Percentiles rank a stretch among this genome's conserved stretches.
phyloP scores from a whole-genome alignment of 2,113 vertebrate genomes.

The Aleadryas rufinucha region DNA sequence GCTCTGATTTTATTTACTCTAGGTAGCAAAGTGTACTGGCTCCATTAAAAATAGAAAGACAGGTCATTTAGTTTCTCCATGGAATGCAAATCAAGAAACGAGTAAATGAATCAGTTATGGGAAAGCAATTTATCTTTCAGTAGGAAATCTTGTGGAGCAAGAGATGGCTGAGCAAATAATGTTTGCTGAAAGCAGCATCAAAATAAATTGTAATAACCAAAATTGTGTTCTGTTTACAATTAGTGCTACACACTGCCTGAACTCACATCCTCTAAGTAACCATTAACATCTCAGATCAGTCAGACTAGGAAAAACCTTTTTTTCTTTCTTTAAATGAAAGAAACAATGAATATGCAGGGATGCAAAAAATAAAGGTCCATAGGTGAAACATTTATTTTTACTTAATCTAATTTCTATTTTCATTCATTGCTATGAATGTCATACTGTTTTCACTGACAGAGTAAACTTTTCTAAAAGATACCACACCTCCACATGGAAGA shows the following conservation, averaged over 20 bases:
- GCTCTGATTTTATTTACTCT: neutral
- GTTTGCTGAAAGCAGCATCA: neutral
- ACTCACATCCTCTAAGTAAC: neutral
- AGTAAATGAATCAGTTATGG: neutral
- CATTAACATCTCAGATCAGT: neutral
- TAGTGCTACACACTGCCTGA: neutral
- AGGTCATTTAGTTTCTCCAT: neutral
- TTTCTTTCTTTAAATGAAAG: neutral
- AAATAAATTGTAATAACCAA: neutral
- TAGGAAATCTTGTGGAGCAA: neutral
- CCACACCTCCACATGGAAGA: neutral
- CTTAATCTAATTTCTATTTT: neutral
- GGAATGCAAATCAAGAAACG: neutral
- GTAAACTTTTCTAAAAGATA: neutral
- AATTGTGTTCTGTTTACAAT: neutral
- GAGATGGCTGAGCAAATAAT: neutral
- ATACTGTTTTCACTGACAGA: neutral
- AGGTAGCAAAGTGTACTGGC: neutral
- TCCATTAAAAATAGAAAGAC: neutral
- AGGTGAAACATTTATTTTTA: neutral
- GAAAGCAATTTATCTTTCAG: neutral
- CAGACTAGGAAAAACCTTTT: neutral
- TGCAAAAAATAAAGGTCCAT: accelerated
- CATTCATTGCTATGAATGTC: neutral
- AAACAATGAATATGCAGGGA: accelerated